Percentiles rank a stretch among this genome's conserved stretches.
phyloP scores from a whole-genome alignment of 2,113 vertebrate species.

The Corythornis vintsioides region DNA sequence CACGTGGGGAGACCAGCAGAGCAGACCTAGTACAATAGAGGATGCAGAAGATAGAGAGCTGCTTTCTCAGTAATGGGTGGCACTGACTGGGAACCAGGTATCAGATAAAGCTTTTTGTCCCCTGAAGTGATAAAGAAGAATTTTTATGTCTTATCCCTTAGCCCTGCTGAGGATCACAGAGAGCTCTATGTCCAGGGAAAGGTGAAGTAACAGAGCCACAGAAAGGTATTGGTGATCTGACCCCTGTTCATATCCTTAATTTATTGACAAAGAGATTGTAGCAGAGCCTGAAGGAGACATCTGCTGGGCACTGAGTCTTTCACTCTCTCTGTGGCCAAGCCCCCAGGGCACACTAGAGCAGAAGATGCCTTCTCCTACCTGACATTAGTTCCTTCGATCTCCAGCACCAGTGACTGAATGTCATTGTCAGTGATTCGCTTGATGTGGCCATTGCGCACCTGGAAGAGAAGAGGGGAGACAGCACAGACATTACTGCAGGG shows the following conservation, averaged over 20 bases:
- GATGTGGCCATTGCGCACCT: constrained; percentile 97
- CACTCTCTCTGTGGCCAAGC: not conserved
- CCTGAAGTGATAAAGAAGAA: not conserved
- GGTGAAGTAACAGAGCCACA: not conserved
- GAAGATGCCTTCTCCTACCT: constrained; percentile 75
- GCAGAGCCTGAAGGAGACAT: not conserved
- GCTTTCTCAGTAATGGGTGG: not conserved
- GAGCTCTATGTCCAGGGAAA: not conserved
- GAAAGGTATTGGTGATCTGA: not conserved
- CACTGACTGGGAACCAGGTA: not conserved
- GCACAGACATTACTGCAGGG: not conserved
- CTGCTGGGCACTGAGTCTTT: not conserved
- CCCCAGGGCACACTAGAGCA: not conserved
- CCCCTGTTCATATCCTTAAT: not conserved
- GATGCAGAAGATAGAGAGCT: not conserved
- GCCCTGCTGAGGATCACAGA: not conserved
- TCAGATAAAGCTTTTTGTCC: not conserved
- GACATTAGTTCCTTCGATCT: constrained; percentile 94
- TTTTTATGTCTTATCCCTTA: not conserved
- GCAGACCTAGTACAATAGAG: not conserved
- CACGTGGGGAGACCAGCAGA: not conserved
- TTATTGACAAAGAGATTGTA: not conserved
- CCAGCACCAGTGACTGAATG: constrained; percentile 93
- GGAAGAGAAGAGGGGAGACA: not conserved
- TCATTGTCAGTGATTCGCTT: constrained; percentile 94